phyloP scores from a whole-genome alignment of 2,797 vertebrate species.

The Paratrypauchen microcephalus region DNA sequence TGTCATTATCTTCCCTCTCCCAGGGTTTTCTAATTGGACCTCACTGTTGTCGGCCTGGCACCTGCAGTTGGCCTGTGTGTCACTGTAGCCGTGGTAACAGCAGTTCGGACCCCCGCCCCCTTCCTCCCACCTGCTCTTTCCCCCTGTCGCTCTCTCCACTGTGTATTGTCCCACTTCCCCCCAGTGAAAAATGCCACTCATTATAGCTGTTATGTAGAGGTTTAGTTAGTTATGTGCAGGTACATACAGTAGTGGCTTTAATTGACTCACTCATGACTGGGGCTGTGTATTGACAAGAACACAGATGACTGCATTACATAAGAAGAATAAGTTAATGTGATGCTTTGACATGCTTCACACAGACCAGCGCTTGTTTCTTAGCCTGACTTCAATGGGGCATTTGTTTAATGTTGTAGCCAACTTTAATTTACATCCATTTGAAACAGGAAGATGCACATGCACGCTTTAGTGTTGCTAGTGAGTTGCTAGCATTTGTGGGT shows the following conservation, averaged over 20 bases:
- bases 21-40: constrained; percentile 76
- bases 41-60: constrained; percentile 70
- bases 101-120: constrained; percentile 31
- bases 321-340: constrained; percentile 16
- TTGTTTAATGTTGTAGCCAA: background rate
- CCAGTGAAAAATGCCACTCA: constrained; percentile 51
- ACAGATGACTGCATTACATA: constrained; percentile 24
- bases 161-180: constrained; percentile 46
- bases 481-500: background rate
- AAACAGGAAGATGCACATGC: constrained; percentile 4
- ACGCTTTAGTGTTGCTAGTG: background rate
- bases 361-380: background rate
- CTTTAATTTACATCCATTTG: constrained; percentile 1
- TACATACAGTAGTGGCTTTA: background rate
- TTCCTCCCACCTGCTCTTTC: constrained; percentile 24
- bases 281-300: constrained; percentile 4
- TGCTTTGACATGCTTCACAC: constrained; percentile 1
- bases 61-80: constrained; percentile 72
- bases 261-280: constrained; percentile 12
- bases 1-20: constrained; percentile 75
- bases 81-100: constrained; percentile 79
- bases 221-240: constrained; percentile 28
- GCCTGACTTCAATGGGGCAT: background rate
- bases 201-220: constrained; percentile 39
- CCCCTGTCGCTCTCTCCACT: constrained; percentile 32